Evolutionary conservation across 2,797 vertebrate species (phyloP).

Genomic region (Malacoctenus gilli): DNA sequence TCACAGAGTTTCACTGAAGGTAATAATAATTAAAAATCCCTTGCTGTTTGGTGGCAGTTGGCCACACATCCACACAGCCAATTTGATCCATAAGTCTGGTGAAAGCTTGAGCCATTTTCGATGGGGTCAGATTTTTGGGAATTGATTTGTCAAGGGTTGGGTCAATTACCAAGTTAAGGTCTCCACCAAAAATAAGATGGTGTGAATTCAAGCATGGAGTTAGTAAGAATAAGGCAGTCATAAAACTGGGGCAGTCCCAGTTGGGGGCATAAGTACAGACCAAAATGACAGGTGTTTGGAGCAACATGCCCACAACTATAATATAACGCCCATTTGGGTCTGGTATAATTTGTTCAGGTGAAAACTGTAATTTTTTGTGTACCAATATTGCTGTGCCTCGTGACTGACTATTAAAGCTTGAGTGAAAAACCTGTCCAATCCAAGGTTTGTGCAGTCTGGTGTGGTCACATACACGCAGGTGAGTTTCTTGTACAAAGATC

Average conservation of each 20-base stretch:
- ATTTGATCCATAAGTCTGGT: neutral
- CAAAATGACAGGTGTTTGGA: neutral
- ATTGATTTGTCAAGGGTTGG: neutral
- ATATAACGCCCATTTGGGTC: neutral
- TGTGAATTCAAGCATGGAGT: neutral
- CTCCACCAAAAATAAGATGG: neutral
- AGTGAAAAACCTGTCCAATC: too few relatives aligned
- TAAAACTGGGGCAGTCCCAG: neutral
- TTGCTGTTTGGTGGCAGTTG: neutral
- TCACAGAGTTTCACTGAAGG: neutral
- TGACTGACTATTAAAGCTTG: too few relatives aligned
- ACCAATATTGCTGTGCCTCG: too few relatives aligned
- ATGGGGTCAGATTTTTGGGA: neutral
- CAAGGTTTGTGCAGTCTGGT: too few relatives aligned
- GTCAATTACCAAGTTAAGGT: neutral
- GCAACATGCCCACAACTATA: neutral
- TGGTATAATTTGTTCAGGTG: too few relatives aligned
- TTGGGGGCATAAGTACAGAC: neutral
- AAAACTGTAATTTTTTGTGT: too few relatives aligned
- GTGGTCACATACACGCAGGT: too few relatives aligned
- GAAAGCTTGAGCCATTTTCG: neutral
- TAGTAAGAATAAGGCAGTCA: neutral
- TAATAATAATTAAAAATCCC: neutral
- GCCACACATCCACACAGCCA: conserved; percentile 1
- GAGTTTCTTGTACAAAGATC: neutral